Conservation (phyloP, 1,140 invertebrate species). For the Drosophila lacertosa region DNA sequence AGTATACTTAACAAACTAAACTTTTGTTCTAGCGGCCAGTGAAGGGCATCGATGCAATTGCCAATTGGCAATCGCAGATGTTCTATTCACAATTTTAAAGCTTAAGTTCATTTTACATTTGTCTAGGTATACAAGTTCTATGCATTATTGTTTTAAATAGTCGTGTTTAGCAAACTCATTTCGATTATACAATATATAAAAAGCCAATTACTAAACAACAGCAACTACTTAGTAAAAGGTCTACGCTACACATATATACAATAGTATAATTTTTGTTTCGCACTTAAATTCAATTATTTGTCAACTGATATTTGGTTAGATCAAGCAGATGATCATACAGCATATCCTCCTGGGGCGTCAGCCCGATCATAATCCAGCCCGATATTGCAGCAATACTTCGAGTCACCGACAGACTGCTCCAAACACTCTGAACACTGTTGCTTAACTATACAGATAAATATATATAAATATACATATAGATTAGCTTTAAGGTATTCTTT, state of each 20-base stretch:
- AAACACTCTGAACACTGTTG: slow-evolving; percentile 76
- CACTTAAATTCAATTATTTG: slow-evolving; percentile 83
- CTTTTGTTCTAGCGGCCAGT: slow-evolving; percentile 75
- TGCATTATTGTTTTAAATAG: slow-evolving; percentile 51
- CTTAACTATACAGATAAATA: slow-evolving; percentile 50
- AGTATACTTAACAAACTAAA: slow-evolving; percentile 47
- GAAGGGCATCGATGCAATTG: slow-evolving; percentile 68
- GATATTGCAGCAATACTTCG: slow-evolving; percentile 81
- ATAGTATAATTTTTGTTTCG: slow-evolving; percentile 10
- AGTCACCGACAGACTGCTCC: slow-evolving; percentile 81
- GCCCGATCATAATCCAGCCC: slow-evolving; percentile 83
- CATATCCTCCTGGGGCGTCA: slow-evolving; percentile 79
- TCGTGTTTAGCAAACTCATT: slow-evolving; percentile 52
- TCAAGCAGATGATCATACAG: slow-evolving; percentile 83
- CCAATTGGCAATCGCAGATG: slow-evolving; percentile 26
- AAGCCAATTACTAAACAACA: slow-evolving; percentile 76
- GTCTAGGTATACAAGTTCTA: slow-evolving; percentile 36
- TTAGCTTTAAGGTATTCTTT: not conserved
- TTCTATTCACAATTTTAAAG: slow-evolving; percentile 60
- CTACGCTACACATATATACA: slow-evolving; percentile 53
- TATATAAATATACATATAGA: slow-evolving; percentile 16
- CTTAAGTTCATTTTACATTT: slow-evolving; percentile 48
- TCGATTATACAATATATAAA: slow-evolving; percentile 71
- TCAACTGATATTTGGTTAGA: slow-evolving; percentile 83
- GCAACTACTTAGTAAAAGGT: slow-evolving; percentile 59